Percentiles rank a stretch among this genome's conserved stretches.
phyloP scores from a whole-genome alignment of 2,113 vertebrate species.

The Turnix velox region DNA sequence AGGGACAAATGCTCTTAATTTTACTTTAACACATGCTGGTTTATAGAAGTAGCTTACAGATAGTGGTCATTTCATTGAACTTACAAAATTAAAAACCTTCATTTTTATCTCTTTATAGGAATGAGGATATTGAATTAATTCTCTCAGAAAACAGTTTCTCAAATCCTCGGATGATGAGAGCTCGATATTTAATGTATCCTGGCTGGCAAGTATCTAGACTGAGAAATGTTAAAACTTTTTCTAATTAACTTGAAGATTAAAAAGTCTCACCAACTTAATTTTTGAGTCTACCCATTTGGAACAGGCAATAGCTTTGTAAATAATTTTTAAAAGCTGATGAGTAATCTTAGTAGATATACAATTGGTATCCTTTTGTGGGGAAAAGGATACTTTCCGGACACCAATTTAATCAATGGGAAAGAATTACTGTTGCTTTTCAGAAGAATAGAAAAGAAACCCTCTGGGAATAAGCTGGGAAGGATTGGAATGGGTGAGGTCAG shows the following conservation, averaged over 20 bases:
- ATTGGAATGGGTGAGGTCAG: slow-evolving; percentile 44
- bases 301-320: slow-evolving; percentile 19
- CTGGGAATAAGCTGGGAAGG: slow-evolving; percentile 42
- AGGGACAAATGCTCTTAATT: not conserved
- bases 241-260: slow-evolving; percentile 42
- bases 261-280: not conserved
- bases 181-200: slow-evolving; percentile 90
- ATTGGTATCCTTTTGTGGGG: not conserved
- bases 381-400: not conserved
- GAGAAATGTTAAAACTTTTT: slow-evolving; percentile 33
- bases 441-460: slow-evolving; percentile 27
- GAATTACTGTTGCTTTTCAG: slow-evolving; percentile 15
- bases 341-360: not conserved
- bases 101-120: slow-evolving; percentile 74
- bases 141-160: slow-evolving; percentile 88
- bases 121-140: slow-evolving; percentile 89
- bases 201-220: slow-evolving; percentile 85
- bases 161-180: slow-evolving; percentile 84
- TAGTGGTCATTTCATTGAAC: not conserved
- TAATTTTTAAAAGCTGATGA: slow-evolving; percentile 32
- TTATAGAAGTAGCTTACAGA: not conserved
- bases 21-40: not conserved
- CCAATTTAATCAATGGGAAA: slow-evolving; percentile 1
- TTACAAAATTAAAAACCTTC: not conserved
- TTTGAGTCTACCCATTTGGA: slow-evolving; percentile 19